Conservation (phyloP, 37 sponge, comb jelly and placozoan genomes). For the Ephydatia muelleri region DNA sequence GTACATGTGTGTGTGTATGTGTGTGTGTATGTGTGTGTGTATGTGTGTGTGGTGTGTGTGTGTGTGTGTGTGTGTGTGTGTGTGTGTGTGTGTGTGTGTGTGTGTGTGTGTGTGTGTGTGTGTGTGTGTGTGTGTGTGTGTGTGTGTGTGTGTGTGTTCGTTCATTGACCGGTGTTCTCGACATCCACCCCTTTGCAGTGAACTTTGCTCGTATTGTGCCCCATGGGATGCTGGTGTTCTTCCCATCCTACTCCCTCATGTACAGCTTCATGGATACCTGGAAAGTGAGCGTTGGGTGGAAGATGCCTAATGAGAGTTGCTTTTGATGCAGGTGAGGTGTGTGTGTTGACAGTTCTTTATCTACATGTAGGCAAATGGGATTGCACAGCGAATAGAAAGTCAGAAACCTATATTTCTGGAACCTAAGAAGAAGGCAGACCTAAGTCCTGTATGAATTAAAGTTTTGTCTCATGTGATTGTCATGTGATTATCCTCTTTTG, state of each 20-base stretch:
- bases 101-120: too few relatives aligned
- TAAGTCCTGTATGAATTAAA: conserved; percentile 69
- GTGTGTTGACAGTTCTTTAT: background rate
- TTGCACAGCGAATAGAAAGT: conserved; percentile 55
- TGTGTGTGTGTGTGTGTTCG: too few relatives aligned
- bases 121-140: too few relatives aligned
- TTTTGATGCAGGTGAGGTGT: background rate
- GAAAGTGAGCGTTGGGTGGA: conserved; percentile 50
- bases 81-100: too few relatives aligned
- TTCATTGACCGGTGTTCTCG: too few relatives aligned
- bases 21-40: too few relatives aligned
- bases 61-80: too few relatives aligned
- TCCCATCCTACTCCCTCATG: conserved; percentile 92
- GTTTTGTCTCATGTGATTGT: background rate
- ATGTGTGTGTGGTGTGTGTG: too few relatives aligned
- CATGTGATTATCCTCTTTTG: background rate
- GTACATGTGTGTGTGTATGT: too few relatives aligned
- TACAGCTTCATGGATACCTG: conserved; percentile 72
- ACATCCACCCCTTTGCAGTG: conserved; percentile 41
- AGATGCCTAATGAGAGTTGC: background rate
- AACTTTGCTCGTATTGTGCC: conserved; percentile 85
- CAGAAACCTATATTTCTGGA: conserved; percentile 81
- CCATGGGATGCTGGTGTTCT: conserved; percentile 92
- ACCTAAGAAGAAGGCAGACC: conserved; percentile 82
- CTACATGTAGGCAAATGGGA: conserved; percentile 46